These are phyloP conservation scores for Potorous gilbertii DNA, from an alignment of 2,797 vertebrate genomes.

Conservation along the genomic window DNA sequence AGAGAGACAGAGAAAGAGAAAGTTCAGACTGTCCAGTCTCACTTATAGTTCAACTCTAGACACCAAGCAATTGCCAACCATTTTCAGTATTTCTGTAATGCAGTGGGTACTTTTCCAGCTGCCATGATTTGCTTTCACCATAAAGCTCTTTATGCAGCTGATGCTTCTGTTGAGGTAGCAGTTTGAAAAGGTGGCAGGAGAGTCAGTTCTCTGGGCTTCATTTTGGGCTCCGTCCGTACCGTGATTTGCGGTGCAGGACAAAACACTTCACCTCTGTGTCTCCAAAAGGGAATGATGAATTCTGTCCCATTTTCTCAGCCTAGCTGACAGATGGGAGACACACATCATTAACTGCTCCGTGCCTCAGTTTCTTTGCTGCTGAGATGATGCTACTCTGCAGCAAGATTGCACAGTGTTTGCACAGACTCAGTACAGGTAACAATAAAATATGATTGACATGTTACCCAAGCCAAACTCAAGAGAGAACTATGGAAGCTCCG, in stretches of 20 bases:
- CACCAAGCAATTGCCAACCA: neutral
- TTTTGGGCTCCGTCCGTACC: constrained; percentile 53
- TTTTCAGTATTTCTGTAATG: neutral
- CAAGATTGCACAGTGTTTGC: neutral
- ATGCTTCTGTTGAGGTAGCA: neutral
- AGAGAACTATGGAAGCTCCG: neutral
- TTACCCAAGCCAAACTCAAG: constrained; percentile 33
- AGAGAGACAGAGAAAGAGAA: fast-evolving
- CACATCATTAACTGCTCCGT: constrained; percentile 63
- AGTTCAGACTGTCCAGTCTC: neutral
- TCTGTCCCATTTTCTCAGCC: constrained; percentile 60
- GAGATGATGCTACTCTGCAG: neutral
- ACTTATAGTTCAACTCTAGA: neutral
- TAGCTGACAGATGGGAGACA: constrained; percentile 72
- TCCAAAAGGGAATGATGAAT: constrained; percentile 70
- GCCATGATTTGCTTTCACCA: constrained; percentile 13
- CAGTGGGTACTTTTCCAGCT: constrained; percentile 37
- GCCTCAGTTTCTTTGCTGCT: constrained; percentile 58
- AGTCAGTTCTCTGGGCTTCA: constrained; percentile 36
- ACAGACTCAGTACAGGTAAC: neutral
- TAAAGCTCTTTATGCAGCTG: constrained; percentile 7
- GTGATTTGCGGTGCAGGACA: constrained; percentile 68
- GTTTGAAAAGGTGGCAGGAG: constrained; percentile 23
- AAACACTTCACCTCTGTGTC: constrained; percentile 72
- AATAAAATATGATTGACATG: constrained; percentile 43